Conservation (phyloP, 2,888 invertebrate species). For the Pandemis heparana region DNA sequence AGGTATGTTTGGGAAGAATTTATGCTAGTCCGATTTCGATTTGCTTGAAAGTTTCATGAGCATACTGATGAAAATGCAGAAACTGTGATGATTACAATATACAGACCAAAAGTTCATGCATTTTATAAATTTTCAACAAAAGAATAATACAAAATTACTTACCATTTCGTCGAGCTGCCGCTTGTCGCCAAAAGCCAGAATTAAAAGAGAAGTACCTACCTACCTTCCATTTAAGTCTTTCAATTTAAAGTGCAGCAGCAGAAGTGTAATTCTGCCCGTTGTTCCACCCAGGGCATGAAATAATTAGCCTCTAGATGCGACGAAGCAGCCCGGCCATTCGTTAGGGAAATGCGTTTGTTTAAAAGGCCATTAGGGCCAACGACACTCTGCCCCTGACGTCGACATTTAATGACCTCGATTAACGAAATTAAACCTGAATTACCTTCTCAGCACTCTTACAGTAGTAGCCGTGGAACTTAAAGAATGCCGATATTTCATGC, state of each 20-base stretch:
- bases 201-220: neutral
- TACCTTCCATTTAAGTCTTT: constrained; percentile 10
- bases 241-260: constrained; percentile 19
- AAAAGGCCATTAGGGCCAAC: constrained; percentile 57
- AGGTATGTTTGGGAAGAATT: no score
- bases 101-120: no score
- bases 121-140: neutral
- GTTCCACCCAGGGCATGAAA: constrained; percentile 34
- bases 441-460: constrained; percentile 46
- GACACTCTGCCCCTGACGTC: constrained; percentile 54
- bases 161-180: neutral
- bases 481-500: constrained; percentile 23
- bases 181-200: neutral
- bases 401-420: constrained; percentile 59
- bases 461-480: constrained; percentile 43
- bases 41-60: no score
- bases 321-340: constrained; percentile 50
- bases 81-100: neutral
- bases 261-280: constrained; percentile 10
- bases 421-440: constrained; percentile 57
- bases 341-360: constrained; percentile 54
- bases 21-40: no score
- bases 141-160: neutral
- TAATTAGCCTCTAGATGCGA: constrained; percentile 41
- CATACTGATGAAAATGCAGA: no score